phyloP scores from a whole-genome alignment of 2,797 vertebrate species.

The Simalia tracyae region DNA sequence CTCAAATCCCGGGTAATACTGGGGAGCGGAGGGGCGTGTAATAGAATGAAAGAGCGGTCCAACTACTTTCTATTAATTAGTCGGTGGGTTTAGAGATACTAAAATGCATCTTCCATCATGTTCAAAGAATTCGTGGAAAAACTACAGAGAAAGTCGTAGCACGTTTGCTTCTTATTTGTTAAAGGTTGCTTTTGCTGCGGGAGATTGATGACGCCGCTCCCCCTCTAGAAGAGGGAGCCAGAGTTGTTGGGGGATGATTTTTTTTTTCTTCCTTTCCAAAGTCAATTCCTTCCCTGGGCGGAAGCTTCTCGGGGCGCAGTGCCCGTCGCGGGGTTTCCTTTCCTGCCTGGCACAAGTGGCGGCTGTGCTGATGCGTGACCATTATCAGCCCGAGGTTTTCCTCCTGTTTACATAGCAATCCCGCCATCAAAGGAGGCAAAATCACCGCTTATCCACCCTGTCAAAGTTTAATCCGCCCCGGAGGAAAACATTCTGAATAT shows the following conservation, averaged over 20 bases:
- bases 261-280: background rate
- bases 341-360: background rate
- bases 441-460: conserved; percentile 68
- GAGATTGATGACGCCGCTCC: background rate
- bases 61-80: background rate
- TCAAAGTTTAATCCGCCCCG: conserved; percentile 66
- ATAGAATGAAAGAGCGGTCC: background rate
- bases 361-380: conserved; percentile 57
- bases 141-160: background rate
- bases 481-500: conserved; percentile 41
- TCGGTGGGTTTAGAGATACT: background rate
- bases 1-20: background rate
- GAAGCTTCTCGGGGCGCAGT: background rate
- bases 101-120: background rate
- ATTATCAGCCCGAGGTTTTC: conserved; percentile 54
- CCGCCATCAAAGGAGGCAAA: conserved; percentile 66
- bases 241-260: background rate
- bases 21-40: background rate
- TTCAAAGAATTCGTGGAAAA: too few relatives aligned
- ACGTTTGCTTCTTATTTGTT: background rate
- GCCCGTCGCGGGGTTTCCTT: background rate
- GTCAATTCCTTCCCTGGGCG: background rate
- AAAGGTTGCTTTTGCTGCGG: background rate
- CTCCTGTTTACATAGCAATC: conserved; percentile 70
- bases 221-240: background rate